Evolutionary conservation across 2,888 invertebrate species (phyloP).

Genomic region (Drosophila neonasuta): DNA sequence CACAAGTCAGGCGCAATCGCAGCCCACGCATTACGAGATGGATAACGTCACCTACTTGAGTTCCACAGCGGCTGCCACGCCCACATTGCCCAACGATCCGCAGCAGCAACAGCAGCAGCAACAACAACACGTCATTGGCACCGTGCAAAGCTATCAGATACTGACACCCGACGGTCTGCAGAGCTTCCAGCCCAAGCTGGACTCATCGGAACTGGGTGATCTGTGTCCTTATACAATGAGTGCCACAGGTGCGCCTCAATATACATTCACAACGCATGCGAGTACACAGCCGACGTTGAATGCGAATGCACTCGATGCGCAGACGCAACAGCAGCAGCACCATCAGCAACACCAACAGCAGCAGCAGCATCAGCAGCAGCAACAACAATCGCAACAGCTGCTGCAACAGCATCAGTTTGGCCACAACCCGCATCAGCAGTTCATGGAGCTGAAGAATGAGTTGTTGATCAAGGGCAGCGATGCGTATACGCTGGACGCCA

Average conservation of each 20-base stretch:
- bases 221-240: slow-evolving; percentile 78
- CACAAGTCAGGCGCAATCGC: slow-evolving; percentile 59
- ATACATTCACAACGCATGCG: slow-evolving; percentile 76
- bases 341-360: slow-evolving; percentile 67
- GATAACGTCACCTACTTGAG: slow-evolving; percentile 80
- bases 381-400: slow-evolving; percentile 53
- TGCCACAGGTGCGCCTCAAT: slow-evolving; percentile 69
- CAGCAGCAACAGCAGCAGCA: slow-evolving; percentile 57
- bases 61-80: slow-evolving; percentile 72
- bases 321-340: slow-evolving; percentile 63
- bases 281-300: slow-evolving; percentile 72
- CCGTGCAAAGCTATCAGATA: slow-evolving; percentile 81
- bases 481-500: slow-evolving; percentile 78
- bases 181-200: slow-evolving; percentile 77
- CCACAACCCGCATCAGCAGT: slow-evolving; percentile 77
- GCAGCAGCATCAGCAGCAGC: slow-evolving; percentile 62
- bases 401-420: slow-evolving; percentile 68
- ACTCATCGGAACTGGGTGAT: slow-evolving; percentile 71
- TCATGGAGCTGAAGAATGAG: slow-evolving; percentile 81
- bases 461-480: slow-evolving; percentile 78
- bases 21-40: slow-evolving; percentile 78
- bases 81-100: slow-evolving; percentile 72
- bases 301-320: slow-evolving; percentile 67
- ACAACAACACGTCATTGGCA: slow-evolving; percentile 79
- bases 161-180: slow-evolving; percentile 80